These are phyloP conservation scores for Magallana angulata DNA, from an alignment of 1,140 invertebrate genomes.

Conservation along the genomic window DNA sequence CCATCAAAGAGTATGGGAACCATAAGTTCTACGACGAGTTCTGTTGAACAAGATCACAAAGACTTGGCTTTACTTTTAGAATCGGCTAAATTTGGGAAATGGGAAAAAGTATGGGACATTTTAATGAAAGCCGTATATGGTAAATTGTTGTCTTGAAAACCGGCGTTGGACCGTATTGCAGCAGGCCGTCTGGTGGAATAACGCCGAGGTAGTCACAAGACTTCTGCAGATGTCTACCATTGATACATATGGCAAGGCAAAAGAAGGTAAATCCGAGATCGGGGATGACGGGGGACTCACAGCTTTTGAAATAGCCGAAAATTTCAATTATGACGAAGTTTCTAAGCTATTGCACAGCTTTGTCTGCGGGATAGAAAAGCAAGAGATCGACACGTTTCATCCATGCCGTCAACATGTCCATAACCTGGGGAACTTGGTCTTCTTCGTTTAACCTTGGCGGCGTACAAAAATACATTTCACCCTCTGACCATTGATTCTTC, in stretches of 20 bases:
- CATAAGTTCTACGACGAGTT: background rate
- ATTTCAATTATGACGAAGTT: constrained; percentile 34
- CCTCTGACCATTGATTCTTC: constrained; percentile 25
- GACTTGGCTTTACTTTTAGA: constrained; percentile 13
- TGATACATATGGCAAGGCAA: constrained; percentile 32
- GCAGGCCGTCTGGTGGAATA: constrained; percentile 48
- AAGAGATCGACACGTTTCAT: constrained; percentile 47
- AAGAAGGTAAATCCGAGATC: constrained; percentile 45
- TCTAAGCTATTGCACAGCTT: background rate
- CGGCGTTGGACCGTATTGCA: constrained; percentile 45
- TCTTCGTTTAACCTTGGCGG: constrained; percentile 41
- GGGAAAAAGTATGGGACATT: constrained; percentile 40
- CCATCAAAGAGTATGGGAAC: background rate
- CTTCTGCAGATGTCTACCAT: background rate
- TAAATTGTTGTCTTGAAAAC: constrained; percentile 46
- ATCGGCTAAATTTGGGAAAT: constrained; percentile 39
- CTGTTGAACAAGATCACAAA: constrained; percentile 38
- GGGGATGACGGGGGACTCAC: constrained; percentile 37
- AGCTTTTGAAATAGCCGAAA: constrained; percentile 35
- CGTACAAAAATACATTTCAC: constrained; percentile 46
- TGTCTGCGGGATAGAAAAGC: background rate
- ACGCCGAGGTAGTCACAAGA: constrained; percentile 1
- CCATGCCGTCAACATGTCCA: background rate
- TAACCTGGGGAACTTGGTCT: constrained; percentile 44
- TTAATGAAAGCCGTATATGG: constrained; percentile 31